A percentile compares a stretch with the other conserved stretches of the same genome.
These are phyloP conservation scores for Sinosuthora webbiana DNA, from an alignment of 2,113 vertebrate species.

Conservation along the genomic window DNA sequence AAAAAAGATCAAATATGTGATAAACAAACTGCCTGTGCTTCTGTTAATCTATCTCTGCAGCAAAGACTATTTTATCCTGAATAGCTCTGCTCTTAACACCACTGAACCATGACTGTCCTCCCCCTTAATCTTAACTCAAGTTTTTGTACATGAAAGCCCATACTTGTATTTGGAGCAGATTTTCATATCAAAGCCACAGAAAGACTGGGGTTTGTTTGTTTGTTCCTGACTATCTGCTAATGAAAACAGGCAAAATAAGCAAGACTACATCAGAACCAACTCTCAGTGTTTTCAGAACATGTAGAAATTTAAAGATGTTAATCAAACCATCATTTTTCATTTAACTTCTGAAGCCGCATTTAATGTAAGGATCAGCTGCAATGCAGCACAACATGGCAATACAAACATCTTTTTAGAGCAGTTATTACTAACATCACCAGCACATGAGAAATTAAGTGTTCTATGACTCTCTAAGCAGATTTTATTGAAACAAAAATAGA, in stretches of 20 bases:
- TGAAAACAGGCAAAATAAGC: neutral
- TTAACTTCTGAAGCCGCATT: neutral
- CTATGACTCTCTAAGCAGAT: neutral
- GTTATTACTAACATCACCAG: neutral
- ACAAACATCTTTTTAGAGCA: neutral
- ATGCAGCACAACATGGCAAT: neutral
- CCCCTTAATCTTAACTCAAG: neutral
- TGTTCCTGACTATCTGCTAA: neutral
- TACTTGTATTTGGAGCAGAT: neutral
- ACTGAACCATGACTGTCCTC: neutral
- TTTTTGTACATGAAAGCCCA: neutral
- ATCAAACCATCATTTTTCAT: neutral
- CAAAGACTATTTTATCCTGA: neutral
- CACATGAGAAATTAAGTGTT: neutral
- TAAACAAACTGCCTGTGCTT: neutral
- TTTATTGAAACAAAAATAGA: neutral
- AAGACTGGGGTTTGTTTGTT: neutral
- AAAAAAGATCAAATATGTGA: neutral
- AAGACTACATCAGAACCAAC: neutral
- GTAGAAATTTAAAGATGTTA: neutral
- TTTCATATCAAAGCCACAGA: neutral
- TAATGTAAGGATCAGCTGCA: neutral
- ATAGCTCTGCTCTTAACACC: neutral
- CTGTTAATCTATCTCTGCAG: neutral
- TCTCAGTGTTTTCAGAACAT: neutral